phyloP scores from a whole-genome alignment of 2,797 vertebrate species.

The Poecilia velifera region DNA sequence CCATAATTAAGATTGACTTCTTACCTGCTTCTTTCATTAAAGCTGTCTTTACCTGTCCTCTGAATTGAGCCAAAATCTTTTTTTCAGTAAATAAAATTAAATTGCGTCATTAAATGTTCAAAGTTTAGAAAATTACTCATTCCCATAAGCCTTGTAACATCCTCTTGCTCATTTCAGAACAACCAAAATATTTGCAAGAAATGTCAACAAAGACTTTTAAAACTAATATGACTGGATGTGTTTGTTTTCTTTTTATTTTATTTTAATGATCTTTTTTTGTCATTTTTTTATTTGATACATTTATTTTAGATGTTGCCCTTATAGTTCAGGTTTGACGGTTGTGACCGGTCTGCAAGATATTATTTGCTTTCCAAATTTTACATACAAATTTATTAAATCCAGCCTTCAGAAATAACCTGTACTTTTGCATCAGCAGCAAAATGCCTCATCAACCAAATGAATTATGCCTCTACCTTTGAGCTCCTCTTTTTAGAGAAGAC shows the following conservation, averaged over 20 bases:
- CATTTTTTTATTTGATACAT: neutral
- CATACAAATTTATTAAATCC: neutral
- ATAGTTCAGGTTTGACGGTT: neutral
- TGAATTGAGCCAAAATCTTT: neutral
- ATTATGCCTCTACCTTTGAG: constrained; percentile 5
- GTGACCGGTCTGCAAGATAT: neutral
- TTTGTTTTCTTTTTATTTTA: neutral
- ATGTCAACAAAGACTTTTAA: neutral
- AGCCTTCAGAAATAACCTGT: neutral
- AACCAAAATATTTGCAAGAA: neutral
- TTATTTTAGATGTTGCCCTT: neutral
- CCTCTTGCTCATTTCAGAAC: neutral
- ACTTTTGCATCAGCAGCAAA: neutral
- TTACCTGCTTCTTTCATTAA: neutral
- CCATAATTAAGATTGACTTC: neutral
- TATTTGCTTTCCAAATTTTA: neutral
- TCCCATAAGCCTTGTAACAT: neutral
- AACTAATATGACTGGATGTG: neutral
- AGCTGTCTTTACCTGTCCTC: neutral
- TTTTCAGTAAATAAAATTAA: neutral
- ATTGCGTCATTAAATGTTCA: neutral
- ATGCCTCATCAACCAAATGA: neutral
- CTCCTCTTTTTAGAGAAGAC: constrained; percentile 9
- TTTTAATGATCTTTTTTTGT: neutral
- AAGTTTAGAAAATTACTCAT: neutral